Percentiles rank a stretch among this genome's conserved stretches.
Evolutionary conservation across 2,888 invertebrate species (phyloP).

Genomic region (Drosophila vallismaia): DNA sequence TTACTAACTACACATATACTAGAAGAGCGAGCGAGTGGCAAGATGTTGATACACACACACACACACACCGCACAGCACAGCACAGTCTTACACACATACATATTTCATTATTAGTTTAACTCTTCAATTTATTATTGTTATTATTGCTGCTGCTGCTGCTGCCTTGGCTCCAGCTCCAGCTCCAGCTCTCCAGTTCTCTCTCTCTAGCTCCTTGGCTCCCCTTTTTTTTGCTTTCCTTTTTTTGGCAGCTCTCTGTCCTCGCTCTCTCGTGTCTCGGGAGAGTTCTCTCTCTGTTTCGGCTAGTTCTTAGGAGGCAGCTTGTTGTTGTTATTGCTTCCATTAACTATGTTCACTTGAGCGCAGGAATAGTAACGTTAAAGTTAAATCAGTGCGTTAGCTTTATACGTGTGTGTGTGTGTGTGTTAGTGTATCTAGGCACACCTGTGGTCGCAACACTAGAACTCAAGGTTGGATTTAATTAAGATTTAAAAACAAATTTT

Average conservation of each 20-base stretch:
- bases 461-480: neutral
- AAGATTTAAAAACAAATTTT: no score
- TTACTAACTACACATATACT: slow-evolving; percentile 37
- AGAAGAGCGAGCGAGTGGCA: slow-evolving; percentile 17
- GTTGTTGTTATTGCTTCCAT: slow-evolving; percentile 40
- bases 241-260: slow-evolving; percentile 1
- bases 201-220: slow-evolving; percentile 5
- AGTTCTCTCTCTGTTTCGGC: slow-evolving; percentile 2
- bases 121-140: slow-evolving; percentile 79
- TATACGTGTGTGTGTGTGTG: slow-evolving; percentile 36
- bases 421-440: neutral
- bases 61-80: slow-evolving; percentile 3
- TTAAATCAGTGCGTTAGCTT: slow-evolving; percentile 67
- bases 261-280: slow-evolving; percentile 26
- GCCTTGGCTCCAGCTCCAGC: slow-evolving; percentile 16
- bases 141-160: slow-evolving; percentile 50
- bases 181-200: slow-evolving; percentile 1
- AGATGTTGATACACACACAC: slow-evolving; percentile 38
- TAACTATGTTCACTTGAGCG: slow-evolving; percentile 69
- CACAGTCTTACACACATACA: neutral
- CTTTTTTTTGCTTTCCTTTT: neutral
- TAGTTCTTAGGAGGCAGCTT: slow-evolving; percentile 5
- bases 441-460: neutral
- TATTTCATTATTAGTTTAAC: slow-evolving; percentile 73
- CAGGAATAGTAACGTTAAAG: slow-evolving; percentile 76